These are phyloP conservation scores for Mycalesis mineus DNA, from an alignment of 2,888 invertebrate species.

Conservation along the genomic window DNA sequence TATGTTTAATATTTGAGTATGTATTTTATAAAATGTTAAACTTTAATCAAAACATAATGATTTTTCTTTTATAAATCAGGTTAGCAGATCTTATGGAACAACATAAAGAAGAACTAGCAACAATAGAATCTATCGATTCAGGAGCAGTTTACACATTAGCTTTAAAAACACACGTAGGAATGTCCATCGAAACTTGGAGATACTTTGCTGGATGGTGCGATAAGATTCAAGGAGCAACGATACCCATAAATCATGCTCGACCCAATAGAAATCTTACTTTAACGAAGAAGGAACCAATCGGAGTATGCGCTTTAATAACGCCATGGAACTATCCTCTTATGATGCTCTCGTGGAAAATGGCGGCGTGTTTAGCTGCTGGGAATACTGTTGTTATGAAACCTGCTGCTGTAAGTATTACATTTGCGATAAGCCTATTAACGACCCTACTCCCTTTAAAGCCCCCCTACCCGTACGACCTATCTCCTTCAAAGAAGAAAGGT, in stretches of 20 bases:
- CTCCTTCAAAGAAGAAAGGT: too few relatives aligned
- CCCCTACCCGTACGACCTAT: too few relatives aligned
- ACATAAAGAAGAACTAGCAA: conserved; percentile 96
- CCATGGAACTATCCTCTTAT: conserved; percentile 99
- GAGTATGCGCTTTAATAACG: conserved; percentile 94
- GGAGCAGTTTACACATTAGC: conserved; percentile 98
- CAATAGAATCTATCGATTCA: conserved; percentile 94
- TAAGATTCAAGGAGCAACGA: conserved; percentile 94
- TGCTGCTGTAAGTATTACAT: conserved; percentile 81
- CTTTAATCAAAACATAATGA: too few relatives aligned
- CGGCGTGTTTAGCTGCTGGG: conserved; percentile 96
- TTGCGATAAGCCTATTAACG: too few relatives aligned
- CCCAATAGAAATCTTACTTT: conserved; percentile 92
- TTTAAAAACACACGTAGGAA: conserved; percentile 96
- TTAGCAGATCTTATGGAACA: conserved; percentile 96
- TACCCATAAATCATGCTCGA: conserved; percentile 94
- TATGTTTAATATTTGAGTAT: too few relatives aligned
- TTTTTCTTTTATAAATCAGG: conserved; percentile 55
- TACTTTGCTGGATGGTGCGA: conserved; percentile 99
- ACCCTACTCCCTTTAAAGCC: too few relatives aligned
- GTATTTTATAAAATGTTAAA: neutral
- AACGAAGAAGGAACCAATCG: conserved; percentile 94
- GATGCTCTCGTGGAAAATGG: conserved; percentile 99
- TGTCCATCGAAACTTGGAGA: conserved; percentile 98
- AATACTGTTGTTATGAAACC: conserved; percentile 98